phyloP scores from a whole-genome alignment of 2,888 invertebrate genomes.

The Ophion costatus region DNA sequence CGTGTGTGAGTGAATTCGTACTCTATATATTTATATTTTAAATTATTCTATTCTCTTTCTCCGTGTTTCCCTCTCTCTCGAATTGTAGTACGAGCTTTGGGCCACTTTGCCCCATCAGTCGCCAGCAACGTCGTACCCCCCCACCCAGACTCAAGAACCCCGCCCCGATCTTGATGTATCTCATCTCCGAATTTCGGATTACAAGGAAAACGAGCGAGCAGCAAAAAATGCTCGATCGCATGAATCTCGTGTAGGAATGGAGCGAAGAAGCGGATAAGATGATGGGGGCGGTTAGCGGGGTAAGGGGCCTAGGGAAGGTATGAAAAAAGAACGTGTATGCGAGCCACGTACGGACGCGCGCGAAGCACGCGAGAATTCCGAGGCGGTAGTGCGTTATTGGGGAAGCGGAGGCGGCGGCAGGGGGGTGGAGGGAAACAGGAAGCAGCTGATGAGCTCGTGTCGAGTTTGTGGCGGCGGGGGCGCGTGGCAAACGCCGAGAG shows the following conservation, averaged over 20 bases:
- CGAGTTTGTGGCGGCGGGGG: constrained; percentile 79
- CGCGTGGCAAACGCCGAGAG: constrained; percentile 71
- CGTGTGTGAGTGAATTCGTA: no score
- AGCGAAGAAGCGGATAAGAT: constrained; percentile 19
- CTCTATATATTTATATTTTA: no score
- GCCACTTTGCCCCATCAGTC: no score
- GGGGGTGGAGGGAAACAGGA: constrained; percentile 74
- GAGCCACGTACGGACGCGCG: constrained; percentile 16
- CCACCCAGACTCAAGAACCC: background rate
- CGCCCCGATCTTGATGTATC: no score
- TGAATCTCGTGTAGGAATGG: no score
- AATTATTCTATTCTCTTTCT: no score
- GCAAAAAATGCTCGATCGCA: no score
- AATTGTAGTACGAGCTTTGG: no score
- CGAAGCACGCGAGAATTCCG: background rate
- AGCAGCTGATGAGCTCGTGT: constrained; percentile 78
- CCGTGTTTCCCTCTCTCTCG: no score
- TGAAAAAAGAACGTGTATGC: constrained; percentile 3
- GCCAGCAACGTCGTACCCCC: background rate
- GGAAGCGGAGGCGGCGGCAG: constrained; percentile 41
- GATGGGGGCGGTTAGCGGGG: constrained; percentile 2
- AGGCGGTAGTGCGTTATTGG: constrained; percentile 24
- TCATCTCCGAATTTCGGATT: no score
- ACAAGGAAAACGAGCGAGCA: no score
- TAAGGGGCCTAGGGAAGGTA: background rate